Evolutionary conservation across 2,797 vertebrate species (phyloP).

Genomic region (Chiropotes sagulatus): DNA sequence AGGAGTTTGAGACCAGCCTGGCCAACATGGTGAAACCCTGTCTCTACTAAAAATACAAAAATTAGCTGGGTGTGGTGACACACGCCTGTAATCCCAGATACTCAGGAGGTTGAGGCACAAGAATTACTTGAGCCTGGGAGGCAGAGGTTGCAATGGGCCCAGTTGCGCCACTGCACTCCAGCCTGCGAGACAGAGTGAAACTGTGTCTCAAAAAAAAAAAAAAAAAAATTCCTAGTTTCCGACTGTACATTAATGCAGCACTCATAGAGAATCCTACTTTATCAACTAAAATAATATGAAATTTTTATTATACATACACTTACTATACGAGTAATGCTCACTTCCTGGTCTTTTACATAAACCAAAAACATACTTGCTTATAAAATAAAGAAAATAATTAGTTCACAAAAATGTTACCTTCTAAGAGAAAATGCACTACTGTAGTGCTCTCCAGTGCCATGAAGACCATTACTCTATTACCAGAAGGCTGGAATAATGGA

Average conservation of each 20-base stretch:
- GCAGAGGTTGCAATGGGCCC: not conserved
- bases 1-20: not conserved
- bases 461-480: not conserved
- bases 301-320: constrained; percentile 11
- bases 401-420: constrained; percentile 27
- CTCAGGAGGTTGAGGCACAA: not conserved
- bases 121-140: not conserved
- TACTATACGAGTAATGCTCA: not conserved
- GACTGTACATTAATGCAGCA: not conserved
- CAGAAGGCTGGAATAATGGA: not conserved
- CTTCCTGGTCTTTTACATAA: not conserved
- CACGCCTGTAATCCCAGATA: not conserved
- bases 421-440: not conserved
- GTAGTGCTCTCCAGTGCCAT: not conserved
- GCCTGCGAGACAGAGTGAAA: not conserved
- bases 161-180: not conserved
- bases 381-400: not conserved
- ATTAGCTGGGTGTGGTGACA: not conserved
- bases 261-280: not conserved
- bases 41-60: not conserved
- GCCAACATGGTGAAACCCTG: not conserved
- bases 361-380: not conserved
- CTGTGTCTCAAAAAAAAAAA: not conserved
- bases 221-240: not conserved
- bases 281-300: not conserved